Percentiles rank a stretch among this genome's conserved stretches.
phyloP scores from a whole-genome alignment of 2,888 invertebrate genomes.

The Eupeodes latifasciatus region DNA sequence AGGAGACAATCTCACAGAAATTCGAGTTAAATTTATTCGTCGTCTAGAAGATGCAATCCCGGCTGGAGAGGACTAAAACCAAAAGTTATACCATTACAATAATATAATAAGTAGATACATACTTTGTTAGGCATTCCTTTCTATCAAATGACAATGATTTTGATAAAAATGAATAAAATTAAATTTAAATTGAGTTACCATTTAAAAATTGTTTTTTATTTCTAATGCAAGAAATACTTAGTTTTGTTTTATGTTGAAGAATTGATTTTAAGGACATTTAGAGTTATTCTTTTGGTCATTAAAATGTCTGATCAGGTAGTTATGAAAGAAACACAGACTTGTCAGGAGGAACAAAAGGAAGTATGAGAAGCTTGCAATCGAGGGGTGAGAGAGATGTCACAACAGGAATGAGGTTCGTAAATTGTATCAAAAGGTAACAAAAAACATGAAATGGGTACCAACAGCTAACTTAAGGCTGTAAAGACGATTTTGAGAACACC shows the following conservation, averaged over 20 bases:
- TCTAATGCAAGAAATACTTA: too few species aligned
- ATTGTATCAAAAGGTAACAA: too few species aligned
- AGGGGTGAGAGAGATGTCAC: too few species aligned
- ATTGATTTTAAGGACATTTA: background rate
- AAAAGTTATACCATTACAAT: background rate
- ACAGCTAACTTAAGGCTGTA: too few species aligned
- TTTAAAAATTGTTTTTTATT: background rate
- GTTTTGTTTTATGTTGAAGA: too few species aligned
- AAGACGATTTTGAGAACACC: too few species aligned
- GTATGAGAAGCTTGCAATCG: too few species aligned
- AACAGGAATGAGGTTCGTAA: too few species aligned
- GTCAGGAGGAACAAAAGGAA: too few species aligned
- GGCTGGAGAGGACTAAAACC: slow-evolving; percentile 96
- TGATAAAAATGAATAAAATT: slow-evolving; percentile 56
- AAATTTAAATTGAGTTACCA: slow-evolving; percentile 2
- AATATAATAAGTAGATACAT: slow-evolving; percentile 7
- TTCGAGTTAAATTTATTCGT: slow-evolving; percentile 96
- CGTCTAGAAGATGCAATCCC: slow-evolving; percentile 98
- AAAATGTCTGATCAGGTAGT: too few species aligned
- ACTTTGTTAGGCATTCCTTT: slow-evolving; percentile 55
- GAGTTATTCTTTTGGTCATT: background rate
- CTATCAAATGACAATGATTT: slow-evolving; percentile 44
- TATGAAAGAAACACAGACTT: too few species aligned
- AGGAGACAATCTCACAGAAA: slow-evolving; percentile 96
- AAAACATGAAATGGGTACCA: too few species aligned